Conservation (phyloP, 2,113 vertebrate genomes). For the Centropus unirufus region DNA sequence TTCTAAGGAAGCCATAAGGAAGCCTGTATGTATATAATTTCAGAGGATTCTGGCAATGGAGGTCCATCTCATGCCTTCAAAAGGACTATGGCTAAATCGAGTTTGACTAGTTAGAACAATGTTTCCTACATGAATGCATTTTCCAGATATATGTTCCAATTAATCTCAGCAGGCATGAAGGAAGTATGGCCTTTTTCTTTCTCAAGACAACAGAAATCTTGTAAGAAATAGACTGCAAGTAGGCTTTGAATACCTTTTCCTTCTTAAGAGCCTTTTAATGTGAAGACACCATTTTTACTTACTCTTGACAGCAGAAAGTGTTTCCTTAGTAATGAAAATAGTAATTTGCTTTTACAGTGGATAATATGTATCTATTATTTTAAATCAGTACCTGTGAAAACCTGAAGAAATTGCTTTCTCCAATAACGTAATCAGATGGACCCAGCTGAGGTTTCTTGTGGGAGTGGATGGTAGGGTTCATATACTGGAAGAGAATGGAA, state of each 20-base stretch:
- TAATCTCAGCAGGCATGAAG: neutral
- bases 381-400: neutral
- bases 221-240: neutral
- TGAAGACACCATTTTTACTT: neutral
- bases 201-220: neutral
- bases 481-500: neutral
- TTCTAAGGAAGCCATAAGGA: neutral
- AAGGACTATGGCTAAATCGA: neutral
- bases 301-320: neutral
- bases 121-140: neutral
- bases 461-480: neutral
- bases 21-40: neutral
- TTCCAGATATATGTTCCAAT: neutral
- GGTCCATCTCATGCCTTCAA: neutral
- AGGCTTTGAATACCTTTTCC: neutral
- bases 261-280: constrained; percentile 18
- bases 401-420: neutral
- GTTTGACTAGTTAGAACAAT: neutral
- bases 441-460: neutral
- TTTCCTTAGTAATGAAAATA: constrained; percentile 34
- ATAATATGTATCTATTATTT: neutral
- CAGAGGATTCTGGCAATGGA: neutral
- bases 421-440: neutral
- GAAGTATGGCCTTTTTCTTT: neutral
- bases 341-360: constrained; percentile 20